Base-by-base conservation (phyloP, 2,888 invertebrate genomes). In the Epirrita christyi region DNA sequence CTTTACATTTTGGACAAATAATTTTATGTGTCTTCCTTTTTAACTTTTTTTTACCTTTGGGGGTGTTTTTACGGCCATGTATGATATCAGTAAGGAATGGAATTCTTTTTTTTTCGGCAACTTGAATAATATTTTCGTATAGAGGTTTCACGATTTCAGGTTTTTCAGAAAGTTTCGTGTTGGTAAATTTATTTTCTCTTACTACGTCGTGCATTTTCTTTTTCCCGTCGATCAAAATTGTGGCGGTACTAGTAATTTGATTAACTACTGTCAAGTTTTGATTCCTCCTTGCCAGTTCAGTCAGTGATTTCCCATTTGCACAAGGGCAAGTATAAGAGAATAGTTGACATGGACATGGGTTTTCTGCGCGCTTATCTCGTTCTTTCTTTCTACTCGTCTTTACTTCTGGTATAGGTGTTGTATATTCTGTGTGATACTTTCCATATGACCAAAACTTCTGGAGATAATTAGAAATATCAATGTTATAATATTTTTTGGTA, bases 311-410 rank as follows among this genome's bases (percentile, higher is more conserved):
- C 48, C 77, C 75, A 36, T 75, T 76, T 1, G 76, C 76, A 63
- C 88, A 89, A 37, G 86, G 83, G 61, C 86, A 87, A 10, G 81
- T 78, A 55, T 86, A 86, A 5, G 86, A 85, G 73, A 88, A 88
- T 56, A 88, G 67, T 70, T 88, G 85, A 66, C 88, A 86, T 0
- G 87, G 86, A 59, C 87, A 88, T 4, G 86, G 86, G 55, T 86
- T 76, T 64, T 85, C 83, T 4, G 64, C 76, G 9, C 74, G 76
- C 51, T 80, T 80, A 0, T 73, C 75, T 21, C 61, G 72, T 8
- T 62, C 77, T 67, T 82, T 83, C 59, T 75, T 85, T 67, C 74
- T 84, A 21, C 21, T 46, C 57, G 76, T 83, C 53, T 76, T 82
- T 51, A 80, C 76, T 67, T 82, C 78, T n/a, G 65, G 52, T 32